These are phyloP conservation scores for Tigriopus californicus DNA, from an alignment of 2,888 invertebrate species.

Conservation along the genomic window DNA sequence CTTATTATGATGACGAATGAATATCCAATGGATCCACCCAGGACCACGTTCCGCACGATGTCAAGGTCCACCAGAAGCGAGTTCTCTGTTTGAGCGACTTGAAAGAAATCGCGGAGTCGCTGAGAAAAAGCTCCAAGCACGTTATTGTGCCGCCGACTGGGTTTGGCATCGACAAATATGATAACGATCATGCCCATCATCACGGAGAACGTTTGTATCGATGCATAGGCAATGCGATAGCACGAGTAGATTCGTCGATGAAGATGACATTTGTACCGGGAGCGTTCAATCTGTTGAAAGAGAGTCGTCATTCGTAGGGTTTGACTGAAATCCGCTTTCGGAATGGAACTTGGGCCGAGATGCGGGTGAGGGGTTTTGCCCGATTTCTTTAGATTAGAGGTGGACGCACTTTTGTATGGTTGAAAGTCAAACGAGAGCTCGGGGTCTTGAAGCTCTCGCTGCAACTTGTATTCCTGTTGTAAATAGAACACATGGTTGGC, in stretches of 20 bases:
- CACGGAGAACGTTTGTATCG: background rate
- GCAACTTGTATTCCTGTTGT: background rate
- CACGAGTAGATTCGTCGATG: slow-evolving; percentile 2
- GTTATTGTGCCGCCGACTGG: background rate
- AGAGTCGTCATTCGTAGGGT: too few species aligned
- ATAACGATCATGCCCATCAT: background rate
- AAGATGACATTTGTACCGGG: background rate
- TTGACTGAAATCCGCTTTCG: too few species aligned
- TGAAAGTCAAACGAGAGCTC: background rate
- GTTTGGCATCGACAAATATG: background rate
- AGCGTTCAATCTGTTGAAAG: too few species aligned
- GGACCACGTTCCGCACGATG: background rate
- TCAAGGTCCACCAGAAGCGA: background rate
- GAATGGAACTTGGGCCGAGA: too few species aligned
- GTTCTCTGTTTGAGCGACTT: background rate
- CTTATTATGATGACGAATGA: slow-evolving; percentile 5
- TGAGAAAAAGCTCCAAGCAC: background rate
- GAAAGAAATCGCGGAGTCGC: too few species aligned
- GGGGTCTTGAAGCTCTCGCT: background rate
- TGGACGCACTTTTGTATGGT: too few species aligned
- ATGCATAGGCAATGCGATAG: background rate
- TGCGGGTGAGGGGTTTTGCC: too few species aligned
- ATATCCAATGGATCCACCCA: background rate
- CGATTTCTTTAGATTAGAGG: too few species aligned
- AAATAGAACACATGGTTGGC: slow-evolving; percentile 2